These are phyloP conservation scores for Fissipunctia ypsillon DNA, from an alignment of 2,888 invertebrate genomes.

Conservation along the genomic window DNA sequence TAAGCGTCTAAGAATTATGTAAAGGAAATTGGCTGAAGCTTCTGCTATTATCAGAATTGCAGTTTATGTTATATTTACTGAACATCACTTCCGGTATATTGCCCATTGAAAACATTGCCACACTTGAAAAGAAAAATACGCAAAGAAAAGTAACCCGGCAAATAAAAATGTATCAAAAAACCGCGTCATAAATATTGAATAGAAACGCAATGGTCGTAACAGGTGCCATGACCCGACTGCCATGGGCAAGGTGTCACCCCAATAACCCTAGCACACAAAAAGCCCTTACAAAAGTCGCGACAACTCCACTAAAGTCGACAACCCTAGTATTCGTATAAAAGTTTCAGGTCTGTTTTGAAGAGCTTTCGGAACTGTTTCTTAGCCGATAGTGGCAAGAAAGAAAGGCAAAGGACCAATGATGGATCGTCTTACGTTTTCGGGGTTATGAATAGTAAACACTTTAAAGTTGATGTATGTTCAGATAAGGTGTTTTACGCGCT, in stretches of 20 bases:
- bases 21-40: neutral
- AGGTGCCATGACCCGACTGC: constrained; percentile 43
- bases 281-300: constrained; percentile 31
- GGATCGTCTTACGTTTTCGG: constrained; percentile 29
- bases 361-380: constrained; percentile 25
- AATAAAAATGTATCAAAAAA: constrained; percentile 21
- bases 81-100: too few relatives aligned
- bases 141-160: neutral
- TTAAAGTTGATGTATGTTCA: neutral
- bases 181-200: constrained; percentile 32
- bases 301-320: constrained; percentile 42
- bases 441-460: constrained; percentile 33
- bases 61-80: neutral
- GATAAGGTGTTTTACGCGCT: neutral
- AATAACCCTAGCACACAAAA: constrained; percentile 42
- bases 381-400: constrained; percentile 7
- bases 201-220: constrained; percentile 29
- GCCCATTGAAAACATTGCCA: neutral
- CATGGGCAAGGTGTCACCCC: constrained; percentile 41
- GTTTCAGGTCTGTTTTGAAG: constrained; percentile 46
- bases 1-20: neutral
- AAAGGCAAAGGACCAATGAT: constrained; percentile 34
- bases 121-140: constrained; percentile 2
- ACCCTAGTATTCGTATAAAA: constrained; percentile 41
- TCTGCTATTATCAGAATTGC: neutral